Evolutionary conservation across 2,888 invertebrate genomes (phyloP), one percentile per base, ranked within the genome.

Genomic region (Charanyca ferruginea): DNA sequence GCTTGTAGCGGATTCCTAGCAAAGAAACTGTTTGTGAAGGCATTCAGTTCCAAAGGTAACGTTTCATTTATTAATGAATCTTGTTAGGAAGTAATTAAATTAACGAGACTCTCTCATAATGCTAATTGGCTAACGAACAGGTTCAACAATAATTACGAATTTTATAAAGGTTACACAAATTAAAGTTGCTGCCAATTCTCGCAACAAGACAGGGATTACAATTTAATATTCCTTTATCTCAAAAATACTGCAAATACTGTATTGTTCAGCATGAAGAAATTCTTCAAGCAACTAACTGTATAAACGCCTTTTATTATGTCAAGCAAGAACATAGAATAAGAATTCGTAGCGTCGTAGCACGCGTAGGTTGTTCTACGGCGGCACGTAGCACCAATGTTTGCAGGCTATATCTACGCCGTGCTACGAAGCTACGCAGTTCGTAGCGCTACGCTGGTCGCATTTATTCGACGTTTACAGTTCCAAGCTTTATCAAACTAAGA

Each of bases 311-410:
- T 58, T 74, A 70, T 51, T 75, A 42, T 61, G 38, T 53, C n/a
- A 22, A 49, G 48, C 9, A 63, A 68, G 51, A 69, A 77, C 66
- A 71, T 64, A 69, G 23, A 62, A 69, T 61, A 66, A 72, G 47
- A 77, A 63, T 77, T 67, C 65, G 42, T 73, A 77, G 53, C 66
- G 13, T 45, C 53, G 77, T 77, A 78, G 78, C 68, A 67, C 62
- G 66, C 73, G 75, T 75, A 75, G 73, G 63, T 69, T 80, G 52
- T 69, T 57, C 64, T 59, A 45, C 79, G 64, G 38, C 65, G 55
- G 63, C 77, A 73, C 78, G 77, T 78, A 78, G 78, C 72, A 28
- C 48, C 53, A 53, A 38, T 62, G 68, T 74, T 58, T 64, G 64
- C 75, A 77, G 75, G 73, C 72, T 73, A 59, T 62, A 68, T 67